A percentile compares a stretch with the other conserved stretches of the same genome.
phyloP scores from a whole-genome alignment of 2,888 invertebrate species.

The Cyclophora punctaria region DNA sequence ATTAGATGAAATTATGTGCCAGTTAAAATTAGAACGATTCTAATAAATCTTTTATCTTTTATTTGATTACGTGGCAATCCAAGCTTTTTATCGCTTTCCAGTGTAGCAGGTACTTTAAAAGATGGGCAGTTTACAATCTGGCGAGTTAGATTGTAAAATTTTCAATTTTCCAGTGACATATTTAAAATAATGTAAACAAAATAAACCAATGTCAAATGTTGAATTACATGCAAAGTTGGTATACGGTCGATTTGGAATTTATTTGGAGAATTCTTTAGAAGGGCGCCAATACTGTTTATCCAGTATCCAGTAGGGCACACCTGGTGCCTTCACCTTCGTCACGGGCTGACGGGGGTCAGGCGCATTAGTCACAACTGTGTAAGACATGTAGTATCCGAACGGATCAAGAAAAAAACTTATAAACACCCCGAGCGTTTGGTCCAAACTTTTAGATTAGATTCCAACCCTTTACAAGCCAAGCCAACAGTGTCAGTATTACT shows the following conservation, averaged over 20 bases:
- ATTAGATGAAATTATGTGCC: not conserved
- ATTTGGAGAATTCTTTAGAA: slow-evolving; percentile 40
- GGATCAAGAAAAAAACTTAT: slow-evolving; percentile 22
- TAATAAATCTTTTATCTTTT: too few species aligned
- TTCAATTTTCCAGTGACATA: too few species aligned
- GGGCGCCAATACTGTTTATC: slow-evolving; percentile 40
- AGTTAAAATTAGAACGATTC: too few species aligned
- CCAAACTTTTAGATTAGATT: slow-evolving; percentile 21
- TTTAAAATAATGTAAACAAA: not conserved
- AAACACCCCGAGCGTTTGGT: slow-evolving; percentile 13
- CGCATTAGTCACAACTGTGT: slow-evolving; percentile 56
- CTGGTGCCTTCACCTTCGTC: slow-evolving; percentile 54
- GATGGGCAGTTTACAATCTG: too few species aligned
- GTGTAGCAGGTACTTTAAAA: too few species aligned
- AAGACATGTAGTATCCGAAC: slow-evolving; percentile 35
- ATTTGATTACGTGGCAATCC: too few species aligned
- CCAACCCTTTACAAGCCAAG: too few species aligned
- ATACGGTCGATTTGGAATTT: slow-evolving; percentile 36
- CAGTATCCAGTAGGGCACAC: slow-evolving; percentile 38
- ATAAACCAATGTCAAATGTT: not conserved
- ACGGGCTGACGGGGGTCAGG: slow-evolving; percentile 46
- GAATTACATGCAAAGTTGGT: slow-evolving; percentile 20
- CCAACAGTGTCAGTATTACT: too few species aligned
- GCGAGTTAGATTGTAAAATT: too few species aligned
- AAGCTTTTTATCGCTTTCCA: too few species aligned